These are phyloP conservation scores for Bombycilla garrulus DNA, from an alignment of 2,113 vertebrate species.

Conservation along the genomic window DNA sequence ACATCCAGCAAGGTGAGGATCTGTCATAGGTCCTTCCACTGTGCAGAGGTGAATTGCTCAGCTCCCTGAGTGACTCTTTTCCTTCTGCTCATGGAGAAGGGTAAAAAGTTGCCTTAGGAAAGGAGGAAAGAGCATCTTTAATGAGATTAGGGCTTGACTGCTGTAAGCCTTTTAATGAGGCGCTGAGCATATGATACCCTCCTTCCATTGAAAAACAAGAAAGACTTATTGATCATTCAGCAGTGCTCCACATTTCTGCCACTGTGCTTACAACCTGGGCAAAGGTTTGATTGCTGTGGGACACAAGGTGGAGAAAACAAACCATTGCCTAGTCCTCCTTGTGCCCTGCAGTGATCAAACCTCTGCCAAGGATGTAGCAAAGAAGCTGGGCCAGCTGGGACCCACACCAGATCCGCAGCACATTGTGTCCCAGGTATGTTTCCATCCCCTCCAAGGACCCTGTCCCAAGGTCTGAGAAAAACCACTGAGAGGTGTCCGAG, in stretches of 20 bases:
- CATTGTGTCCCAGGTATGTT: too few relatives aligned
- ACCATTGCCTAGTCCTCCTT: not conserved
- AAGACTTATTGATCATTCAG: not conserved
- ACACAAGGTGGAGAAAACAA: not conserved
- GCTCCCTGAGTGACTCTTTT: not conserved
- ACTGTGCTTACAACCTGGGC: not conserved
- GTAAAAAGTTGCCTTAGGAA: not conserved
- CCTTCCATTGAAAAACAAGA: not conserved
- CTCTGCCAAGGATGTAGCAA: rapidly evolving
- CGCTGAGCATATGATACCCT: not conserved
- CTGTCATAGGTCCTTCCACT: not conserved
- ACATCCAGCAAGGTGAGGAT: rapidly evolving
- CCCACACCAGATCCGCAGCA: not conserved
- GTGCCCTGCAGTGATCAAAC: not conserved
- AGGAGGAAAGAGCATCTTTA: not conserved
- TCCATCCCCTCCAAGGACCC: rapidly evolving
- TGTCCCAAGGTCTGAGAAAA: not conserved
- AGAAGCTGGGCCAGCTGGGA: rapidly evolving
- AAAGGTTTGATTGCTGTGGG: rapidly evolving
- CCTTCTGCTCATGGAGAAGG: not conserved
- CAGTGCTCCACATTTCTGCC: not conserved
- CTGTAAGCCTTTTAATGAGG: not conserved
- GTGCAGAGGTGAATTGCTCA: rapidly evolving
- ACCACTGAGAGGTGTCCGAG: not conserved
- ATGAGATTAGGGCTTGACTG: not conserved